These are phyloP conservation scores for Guaruba guarouba DNA, from an alignment of 2,113 vertebrate species.

Conservation along the genomic window DNA sequence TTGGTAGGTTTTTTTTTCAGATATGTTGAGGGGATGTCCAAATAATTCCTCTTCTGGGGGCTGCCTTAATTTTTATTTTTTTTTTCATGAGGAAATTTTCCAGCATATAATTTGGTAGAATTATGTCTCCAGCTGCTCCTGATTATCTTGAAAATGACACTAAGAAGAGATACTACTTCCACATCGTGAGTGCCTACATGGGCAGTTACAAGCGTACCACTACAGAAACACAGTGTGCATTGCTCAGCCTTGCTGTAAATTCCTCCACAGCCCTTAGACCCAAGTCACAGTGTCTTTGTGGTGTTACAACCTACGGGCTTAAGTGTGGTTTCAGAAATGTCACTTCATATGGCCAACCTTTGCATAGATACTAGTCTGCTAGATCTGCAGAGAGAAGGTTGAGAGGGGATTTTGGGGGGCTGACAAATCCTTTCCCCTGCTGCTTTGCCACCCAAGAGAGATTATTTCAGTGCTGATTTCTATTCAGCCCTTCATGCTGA, in stretches of 20 bases:
- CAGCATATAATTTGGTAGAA: not conserved
- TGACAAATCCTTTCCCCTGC: not conserved
- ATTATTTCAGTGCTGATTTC: not conserved
- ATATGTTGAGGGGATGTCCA: not conserved
- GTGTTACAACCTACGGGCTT: not conserved
- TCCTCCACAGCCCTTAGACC: not conserved
- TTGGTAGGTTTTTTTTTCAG: not conserved
- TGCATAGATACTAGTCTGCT: not conserved
- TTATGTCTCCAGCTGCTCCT: not conserved
- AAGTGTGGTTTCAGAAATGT: not conserved
- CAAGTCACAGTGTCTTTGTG: fast-evolving
- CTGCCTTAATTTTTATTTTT: not conserved
- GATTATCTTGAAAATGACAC: not conserved
- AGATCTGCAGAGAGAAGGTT: not conserved
- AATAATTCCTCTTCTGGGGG: not conserved
- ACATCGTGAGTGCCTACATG: not conserved
- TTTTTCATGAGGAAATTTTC: not conserved
- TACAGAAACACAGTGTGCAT: not conserved
- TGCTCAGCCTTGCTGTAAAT: not conserved
- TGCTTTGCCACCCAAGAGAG: not conserved
- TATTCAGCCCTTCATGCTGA: not conserved
- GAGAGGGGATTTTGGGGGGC: not conserved
- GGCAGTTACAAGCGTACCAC: not conserved
- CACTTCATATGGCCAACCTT: not conserved
- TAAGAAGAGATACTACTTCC: not conserved